Evolutionary conservation across 2,888 invertebrate species (phyloP), one percentile per base, ranked within the genome.

Genomic region (Megamerina dolium): DNA sequence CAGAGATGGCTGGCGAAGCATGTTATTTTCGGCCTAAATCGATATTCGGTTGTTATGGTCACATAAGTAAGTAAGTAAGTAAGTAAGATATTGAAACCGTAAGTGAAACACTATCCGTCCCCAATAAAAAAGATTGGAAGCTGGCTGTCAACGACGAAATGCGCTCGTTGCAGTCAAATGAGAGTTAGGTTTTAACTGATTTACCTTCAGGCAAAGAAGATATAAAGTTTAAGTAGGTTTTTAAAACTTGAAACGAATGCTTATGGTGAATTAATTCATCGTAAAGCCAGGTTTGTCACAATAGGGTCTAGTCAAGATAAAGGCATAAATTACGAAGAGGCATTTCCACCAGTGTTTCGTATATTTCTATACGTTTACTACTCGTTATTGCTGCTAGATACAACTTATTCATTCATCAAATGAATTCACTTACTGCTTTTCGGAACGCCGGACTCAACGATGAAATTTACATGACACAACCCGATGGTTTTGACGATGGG

Each of bases 381-480:
- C 16, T 39, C 27, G 44, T 26, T 27, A 37, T 35, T 2, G 35
- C 35, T 29, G 37, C 29, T 14, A 37, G 55, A 26, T 33, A 29
- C 41, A 33, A 40, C n/a, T 32, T 59, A 52, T 27, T 55, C 13
- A 16, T 49, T n/a, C 48, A 49, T 19, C 43, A 52, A 27, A 46
- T 46, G 45, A 46, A 51, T 49, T 45, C 45, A 27, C 43, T 46
- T 12, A 40, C 46, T 9, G 52, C 49, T 4, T 49, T 48, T 29
- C 31, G 47, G 13, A 42, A 49, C 23, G 46, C 20, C 23, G 48
- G 45, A 29, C 26, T 47, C 12, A 39, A 45, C 21, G 43, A 49
- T n/a, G 34, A 48, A 9, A 46, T 52, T 20, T 52, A 43, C 41
- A 53, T 55, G 41, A 5, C 36, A 6, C 48, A 56, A 30, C 52